Base-by-base conservation (phyloP, 2,888 invertebrate genomes). In the Craniophora ligustri region DNA sequence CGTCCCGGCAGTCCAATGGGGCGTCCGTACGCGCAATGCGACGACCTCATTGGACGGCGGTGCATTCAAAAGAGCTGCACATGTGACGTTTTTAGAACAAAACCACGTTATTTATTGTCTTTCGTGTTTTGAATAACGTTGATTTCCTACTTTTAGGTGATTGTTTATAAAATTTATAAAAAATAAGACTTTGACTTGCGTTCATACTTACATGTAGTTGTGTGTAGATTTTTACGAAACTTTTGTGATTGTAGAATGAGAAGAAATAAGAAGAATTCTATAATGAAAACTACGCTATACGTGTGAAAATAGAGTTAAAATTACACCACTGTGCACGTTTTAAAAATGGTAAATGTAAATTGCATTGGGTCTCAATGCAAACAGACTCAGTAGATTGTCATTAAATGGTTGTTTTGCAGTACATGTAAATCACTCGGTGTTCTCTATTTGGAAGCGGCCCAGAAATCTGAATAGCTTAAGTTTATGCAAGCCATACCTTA, bases 11-110 rank as follows among this genome's bases (percentile, higher is more conserved):
- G 70, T 75, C 82, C 82, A 84, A 82, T 81, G 63, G 75, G 69
- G 73, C 48, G 62, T 67, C 68, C 63, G 76, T 63, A 82, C 89
- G 89, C 91, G 91, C 91, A 91, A 78, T 91, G 91, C 90, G 91
- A 81, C 86, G 90, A 82, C 89, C 89, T 77, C 84, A 81, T 87
- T 88, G 87, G 82, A 67, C 64, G 75, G 62, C 62, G 58, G 66
- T 80, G 80, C 79, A 82, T 78, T 72, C 67, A 72, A 70, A 73
- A 68, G 68, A 69, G 56, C 54, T 67, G 62, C 64, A 71, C 69
- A 70, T 67, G 60, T 71, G 61, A 72, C 59, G 63, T 72, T 78
- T 76, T 77, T 68, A 60, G 66, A 63, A 65, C 60, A 54, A 41
- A 55, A 58, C 60, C 51, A 51, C 57, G 57, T 66, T 70, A 72